phyloP scores from a whole-genome alignment of 1,140 invertebrate species.

The Drosophila ironensis region DNA sequence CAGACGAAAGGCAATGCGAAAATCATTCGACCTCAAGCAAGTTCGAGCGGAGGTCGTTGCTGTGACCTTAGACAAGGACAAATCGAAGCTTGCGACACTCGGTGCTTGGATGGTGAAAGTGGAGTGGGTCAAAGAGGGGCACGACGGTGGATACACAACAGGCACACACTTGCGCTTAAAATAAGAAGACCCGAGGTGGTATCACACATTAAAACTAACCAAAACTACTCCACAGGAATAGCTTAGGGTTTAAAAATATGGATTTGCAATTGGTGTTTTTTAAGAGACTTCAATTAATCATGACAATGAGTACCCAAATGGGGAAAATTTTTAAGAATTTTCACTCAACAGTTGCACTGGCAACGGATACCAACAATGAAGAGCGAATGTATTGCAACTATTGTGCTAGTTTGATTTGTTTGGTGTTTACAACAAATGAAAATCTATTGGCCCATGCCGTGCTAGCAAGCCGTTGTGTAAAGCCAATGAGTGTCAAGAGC shows the following conservation, averaged over 20 bases:
- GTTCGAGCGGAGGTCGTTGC: slow-evolving; percentile 39
- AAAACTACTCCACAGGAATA: no score
- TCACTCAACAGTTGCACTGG: no score
- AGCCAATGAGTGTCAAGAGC: background rate
- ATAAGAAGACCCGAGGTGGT: background rate
- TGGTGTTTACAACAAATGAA: no score
- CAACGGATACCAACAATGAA: no score
- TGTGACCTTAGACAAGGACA: slow-evolving; percentile 76
- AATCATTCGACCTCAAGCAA: slow-evolving; percentile 60
- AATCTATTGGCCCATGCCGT: no score
- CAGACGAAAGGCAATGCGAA: slow-evolving; percentile 25
- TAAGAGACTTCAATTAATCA: no score
- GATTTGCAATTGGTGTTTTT: no score
- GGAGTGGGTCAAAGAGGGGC: background rate
- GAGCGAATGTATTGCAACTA: no score
- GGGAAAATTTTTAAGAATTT: no score
- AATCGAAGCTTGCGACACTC: slow-evolving; percentile 30
- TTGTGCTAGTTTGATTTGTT: no score
- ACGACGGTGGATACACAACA: slow-evolving; percentile 32
- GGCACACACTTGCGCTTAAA: background rate
- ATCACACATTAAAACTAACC: background rate
- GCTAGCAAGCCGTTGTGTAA: no score
- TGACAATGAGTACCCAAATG: no score
- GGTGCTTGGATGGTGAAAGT: slow-evolving; percentile 34
- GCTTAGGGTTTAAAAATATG: background rate